Evolutionary conservation across 1,140 invertebrate species (phyloP).

Genomic region (Tyrophagus putrescentiae): DNA sequence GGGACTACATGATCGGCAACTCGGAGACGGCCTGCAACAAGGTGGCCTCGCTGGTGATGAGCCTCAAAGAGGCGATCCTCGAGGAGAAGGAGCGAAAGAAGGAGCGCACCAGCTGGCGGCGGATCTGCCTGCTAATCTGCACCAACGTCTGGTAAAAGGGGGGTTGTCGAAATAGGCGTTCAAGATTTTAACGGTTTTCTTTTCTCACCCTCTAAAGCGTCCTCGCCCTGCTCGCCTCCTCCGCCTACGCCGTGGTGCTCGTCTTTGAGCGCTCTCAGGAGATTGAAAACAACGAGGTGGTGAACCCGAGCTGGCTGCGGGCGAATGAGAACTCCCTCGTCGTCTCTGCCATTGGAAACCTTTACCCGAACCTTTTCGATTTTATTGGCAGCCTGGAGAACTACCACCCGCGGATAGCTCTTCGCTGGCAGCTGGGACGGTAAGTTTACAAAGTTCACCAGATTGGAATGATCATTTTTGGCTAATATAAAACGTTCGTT

Average conservation of each 20-base stretch:
- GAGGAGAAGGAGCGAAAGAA: constrained; percentile 83
- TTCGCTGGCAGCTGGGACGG: constrained; percentile 75
- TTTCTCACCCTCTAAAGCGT: constrained; percentile 39
- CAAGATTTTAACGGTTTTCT: neutral
- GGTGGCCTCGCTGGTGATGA: constrained; percentile 72
- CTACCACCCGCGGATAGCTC: constrained; percentile 80
- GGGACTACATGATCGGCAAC: constrained; percentile 96
- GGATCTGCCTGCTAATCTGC: constrained; percentile 54
- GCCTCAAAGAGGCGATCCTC: constrained; percentile 76
- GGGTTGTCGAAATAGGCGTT: neutral
- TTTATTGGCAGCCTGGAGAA: constrained; percentile 70
- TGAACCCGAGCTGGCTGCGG: constrained; percentile 23
- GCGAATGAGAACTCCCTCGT: constrained; percentile 54
- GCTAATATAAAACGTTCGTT: constrained; percentile 31
- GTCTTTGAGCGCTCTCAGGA: constrained; percentile 61
- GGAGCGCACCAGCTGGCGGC: constrained; percentile 68
- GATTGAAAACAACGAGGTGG: constrained; percentile 5
- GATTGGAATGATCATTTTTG: neutral
- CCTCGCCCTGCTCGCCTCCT: constrained; percentile 52
- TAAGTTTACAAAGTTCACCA: constrained; percentile 31
- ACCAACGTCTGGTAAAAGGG: constrained; percentile 47
- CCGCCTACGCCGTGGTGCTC: constrained; percentile 64
- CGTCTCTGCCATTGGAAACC: constrained; percentile 64
- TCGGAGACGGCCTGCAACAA: constrained; percentile 87
- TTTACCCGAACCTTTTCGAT: constrained; percentile 84